Evolutionary conservation across 1,140 invertebrate species (phyloP), one percentile per base, ranked within the genome.

Genomic region (Hirudo medicinalis): DNA sequence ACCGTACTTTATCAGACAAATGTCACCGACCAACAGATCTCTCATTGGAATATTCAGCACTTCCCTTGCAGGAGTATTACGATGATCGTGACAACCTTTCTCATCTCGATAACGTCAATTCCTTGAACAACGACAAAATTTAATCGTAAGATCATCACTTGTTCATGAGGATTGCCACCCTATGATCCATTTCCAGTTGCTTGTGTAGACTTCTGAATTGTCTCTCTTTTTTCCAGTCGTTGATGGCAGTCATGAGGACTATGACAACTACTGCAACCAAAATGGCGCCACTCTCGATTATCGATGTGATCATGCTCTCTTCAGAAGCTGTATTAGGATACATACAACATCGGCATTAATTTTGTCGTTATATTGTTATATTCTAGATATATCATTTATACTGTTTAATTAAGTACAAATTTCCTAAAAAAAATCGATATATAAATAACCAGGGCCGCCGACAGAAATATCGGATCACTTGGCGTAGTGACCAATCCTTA

Each of bases 151-250:
- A 36, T 36, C 2, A 11, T 49, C 43, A 49, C 43, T 49, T 49
- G 15, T 49, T 49, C 43, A 94, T 87, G 78, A 97, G 93, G 74
- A 97, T 93, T 53, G 91, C 88, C 84, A 97, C 96, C 83, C 92
- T 94, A 82, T 97, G 94, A 84, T 99, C 96, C 79, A 92, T 91
- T 85, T 99, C 96, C 83, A 99, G 98, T 82, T 94, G 89, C 82
- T 86, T 94, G 85, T 99, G 95, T 75, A 99, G 86, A 77, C 95
- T 94, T 70, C 87, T 87, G 85, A 98, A 98, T 86, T 97, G 94
- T 82, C 91, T 87, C 85, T 98, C 94, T 87, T 98, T 98, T 75
- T 91, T 94, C 84, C 95, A 98, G 87, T 98, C 94, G 87, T 98
- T 98, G 85, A 97, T 96, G 78, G 94, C 94, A 81, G 94, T 97